Evolutionary conservation across 2,797 vertebrate genomes (phyloP).

Genomic region (Rhinoraja longicauda): DNA sequence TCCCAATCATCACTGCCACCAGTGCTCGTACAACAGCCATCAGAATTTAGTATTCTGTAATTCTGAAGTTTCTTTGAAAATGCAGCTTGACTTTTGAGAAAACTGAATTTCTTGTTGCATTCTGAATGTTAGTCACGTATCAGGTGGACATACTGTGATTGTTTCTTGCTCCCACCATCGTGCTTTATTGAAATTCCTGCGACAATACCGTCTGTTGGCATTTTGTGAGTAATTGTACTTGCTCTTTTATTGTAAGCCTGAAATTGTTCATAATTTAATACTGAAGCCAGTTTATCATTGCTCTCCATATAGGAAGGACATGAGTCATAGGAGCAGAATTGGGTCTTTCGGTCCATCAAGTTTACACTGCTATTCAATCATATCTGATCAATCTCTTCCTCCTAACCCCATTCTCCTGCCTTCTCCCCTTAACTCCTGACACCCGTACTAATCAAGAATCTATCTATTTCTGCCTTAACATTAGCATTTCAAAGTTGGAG

Average conservation of each 20-base stretch:
- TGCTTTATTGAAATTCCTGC: background rate
- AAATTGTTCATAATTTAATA: slow-evolving; percentile 3
- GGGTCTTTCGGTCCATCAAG: no score
- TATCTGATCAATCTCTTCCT: no score
- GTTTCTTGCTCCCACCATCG: background rate
- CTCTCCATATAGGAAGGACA: background rate
- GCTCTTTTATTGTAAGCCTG: background rate
- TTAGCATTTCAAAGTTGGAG: background rate
- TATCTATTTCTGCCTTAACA: no score
- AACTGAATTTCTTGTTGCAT: background rate
- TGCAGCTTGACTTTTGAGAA: background rate
- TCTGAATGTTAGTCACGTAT: background rate
- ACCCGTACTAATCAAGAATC: no score
- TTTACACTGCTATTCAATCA: no score
- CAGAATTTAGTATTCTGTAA: background rate
- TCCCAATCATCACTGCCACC: background rate
- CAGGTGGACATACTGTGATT: background rate
- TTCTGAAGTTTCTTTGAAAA: background rate
- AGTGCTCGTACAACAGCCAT: background rate
- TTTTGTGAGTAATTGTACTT: background rate
- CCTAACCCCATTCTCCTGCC: no score
- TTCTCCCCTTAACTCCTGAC: no score
- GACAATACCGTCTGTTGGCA: background rate
- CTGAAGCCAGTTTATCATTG: slow-evolving; percentile 15
- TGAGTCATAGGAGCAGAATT: no score